These are phyloP conservation scores for Sturmia bella DNA, from an alignment of 2,888 invertebrate genomes.

Conservation along the genomic window DNA sequence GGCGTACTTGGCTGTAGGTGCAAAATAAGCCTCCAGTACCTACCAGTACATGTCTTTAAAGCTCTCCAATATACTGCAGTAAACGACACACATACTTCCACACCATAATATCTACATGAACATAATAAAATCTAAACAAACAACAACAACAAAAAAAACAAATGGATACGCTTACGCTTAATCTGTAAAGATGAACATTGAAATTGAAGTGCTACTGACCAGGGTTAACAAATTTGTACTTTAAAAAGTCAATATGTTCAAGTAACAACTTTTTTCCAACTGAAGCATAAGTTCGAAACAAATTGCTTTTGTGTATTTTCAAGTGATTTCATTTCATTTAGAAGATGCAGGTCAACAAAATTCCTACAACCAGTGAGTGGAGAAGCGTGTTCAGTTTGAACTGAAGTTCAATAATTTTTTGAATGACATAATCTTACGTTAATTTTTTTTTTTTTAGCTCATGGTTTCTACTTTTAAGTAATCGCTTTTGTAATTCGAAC, in stretches of 20 bases:
- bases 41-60: too few relatives aligned
- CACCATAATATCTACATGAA: too few relatives aligned
- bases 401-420: too few relatives aligned
- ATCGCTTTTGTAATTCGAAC: neutral
- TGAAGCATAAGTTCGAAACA: too few relatives aligned
- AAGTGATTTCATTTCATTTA: too few relatives aligned
- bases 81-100: too few relatives aligned
- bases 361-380: neutral
- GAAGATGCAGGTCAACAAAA: too few relatives aligned
- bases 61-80: too few relatives aligned
- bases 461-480: neutral
- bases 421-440: too few relatives aligned
- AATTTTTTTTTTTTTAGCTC: neutral
- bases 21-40: too few relatives aligned
- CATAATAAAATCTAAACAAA: neutral
- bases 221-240: conserved; percentile 41
- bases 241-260: neutral
- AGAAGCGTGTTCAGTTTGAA: conserved; percentile 1
- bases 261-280: neutral
- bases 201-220: conserved; percentile 52
- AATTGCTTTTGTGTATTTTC: too few relatives aligned
- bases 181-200: neutral
- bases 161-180: neutral
- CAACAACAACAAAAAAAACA: neutral
- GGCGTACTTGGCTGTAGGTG: too few relatives aligned